phyloP scores from a whole-genome alignment of 2,113 vertebrate species.

The Alligator mississippiensis region DNA sequence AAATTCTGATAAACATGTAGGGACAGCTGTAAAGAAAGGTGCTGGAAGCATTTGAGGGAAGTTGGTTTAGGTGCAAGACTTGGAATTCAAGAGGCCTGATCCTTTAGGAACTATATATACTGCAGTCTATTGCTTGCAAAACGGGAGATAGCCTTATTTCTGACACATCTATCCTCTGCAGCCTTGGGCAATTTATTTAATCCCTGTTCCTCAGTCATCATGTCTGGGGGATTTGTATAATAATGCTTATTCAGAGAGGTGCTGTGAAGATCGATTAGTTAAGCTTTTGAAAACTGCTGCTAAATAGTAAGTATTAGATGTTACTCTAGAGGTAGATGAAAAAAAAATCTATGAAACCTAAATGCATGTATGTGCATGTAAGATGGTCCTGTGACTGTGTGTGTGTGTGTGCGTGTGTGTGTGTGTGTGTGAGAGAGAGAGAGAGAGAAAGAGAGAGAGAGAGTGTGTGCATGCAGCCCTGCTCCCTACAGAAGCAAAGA shows the following conservation, averaged over 20 bases:
- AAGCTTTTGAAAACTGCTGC: neutral
- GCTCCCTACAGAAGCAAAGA: conserved; percentile 51
- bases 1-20: neutral
- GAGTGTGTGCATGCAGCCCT: neutral
- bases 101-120: neutral
- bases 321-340: neutral
- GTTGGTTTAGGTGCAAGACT: neutral
- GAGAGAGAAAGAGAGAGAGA: neutral
- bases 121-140: neutral
- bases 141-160: neutral
- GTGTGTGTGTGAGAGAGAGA: neutral
- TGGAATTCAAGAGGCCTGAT: neutral
- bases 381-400: too few species aligned
- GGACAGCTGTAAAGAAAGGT: neutral
- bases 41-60: neutral
- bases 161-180: neutral
- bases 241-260: neutral
- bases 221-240: neutral
- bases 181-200: neutral
- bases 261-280: neutral
- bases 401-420: too few species aligned
- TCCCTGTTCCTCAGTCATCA: neutral
- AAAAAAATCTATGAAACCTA: too few species aligned
- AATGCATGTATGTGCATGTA: too few species aligned
- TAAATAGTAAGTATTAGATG: neutral